Conservation (phyloP, 2,113 vertebrate species). For the Tetraodon nigroviridis region DNA sequence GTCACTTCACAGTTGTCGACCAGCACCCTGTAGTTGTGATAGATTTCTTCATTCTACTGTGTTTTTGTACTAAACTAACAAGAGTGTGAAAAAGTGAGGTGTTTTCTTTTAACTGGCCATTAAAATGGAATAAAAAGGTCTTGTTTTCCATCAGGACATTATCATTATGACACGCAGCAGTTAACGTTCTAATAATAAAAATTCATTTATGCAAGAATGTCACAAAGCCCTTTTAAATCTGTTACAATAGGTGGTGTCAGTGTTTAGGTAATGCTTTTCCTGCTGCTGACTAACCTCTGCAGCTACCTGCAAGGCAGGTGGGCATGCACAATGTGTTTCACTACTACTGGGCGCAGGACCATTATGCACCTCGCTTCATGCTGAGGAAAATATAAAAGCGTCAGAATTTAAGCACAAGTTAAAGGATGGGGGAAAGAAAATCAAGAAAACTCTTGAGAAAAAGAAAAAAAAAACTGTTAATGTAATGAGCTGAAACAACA, state of each 20-base stretch:
- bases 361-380: conserved; percentile 6
- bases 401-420: background rate
- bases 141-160: background rate
- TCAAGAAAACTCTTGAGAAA: conserved; percentile 1
- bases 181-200: background rate
- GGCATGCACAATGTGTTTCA: conserved; percentile 12
- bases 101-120: background rate
- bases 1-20: background rate
- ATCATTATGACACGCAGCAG: background rate
- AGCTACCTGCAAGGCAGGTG: conserved; percentile 14
- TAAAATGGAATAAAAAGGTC: conserved; percentile 1
- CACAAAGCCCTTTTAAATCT: background rate
- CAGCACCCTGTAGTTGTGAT: background rate
- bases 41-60: background rate
- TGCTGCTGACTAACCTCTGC: conserved; percentile 10
- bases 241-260: background rate
- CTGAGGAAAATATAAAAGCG: background rate
- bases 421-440: background rate
- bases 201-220: background rate
- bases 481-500: no score
- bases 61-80: background rate
- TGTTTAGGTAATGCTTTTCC: conserved; percentile 4
- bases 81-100: background rate
- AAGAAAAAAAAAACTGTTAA: background rate
- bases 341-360: conserved; percentile 6